Conservation (phyloP, 2,113 vertebrate genomes). For the Lamprotornis superbus region DNA sequence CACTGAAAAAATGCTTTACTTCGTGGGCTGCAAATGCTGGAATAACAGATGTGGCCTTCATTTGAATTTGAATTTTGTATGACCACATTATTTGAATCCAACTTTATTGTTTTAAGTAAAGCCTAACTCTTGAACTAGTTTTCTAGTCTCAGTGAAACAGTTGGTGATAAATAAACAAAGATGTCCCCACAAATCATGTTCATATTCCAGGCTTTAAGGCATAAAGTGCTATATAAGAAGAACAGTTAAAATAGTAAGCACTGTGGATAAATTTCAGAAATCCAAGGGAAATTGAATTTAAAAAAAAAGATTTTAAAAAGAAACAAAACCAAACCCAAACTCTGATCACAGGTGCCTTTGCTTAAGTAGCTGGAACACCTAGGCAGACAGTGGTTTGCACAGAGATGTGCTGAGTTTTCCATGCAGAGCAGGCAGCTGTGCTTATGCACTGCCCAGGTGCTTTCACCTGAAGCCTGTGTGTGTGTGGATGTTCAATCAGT, state of each 20-base stretch:
- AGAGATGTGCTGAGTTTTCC: neutral
- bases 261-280: neutral
- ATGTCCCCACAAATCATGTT: neutral
- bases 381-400: neutral
- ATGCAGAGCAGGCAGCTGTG: neutral
- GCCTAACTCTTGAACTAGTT: neutral
- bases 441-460: neutral
- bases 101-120: neutral
- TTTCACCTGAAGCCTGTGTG: neutral
- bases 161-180: neutral
- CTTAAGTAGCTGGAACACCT: neutral
- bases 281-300: neutral
- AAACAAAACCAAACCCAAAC: neutral
- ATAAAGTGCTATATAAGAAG: neutral
- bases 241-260: neutral
- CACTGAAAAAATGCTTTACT: neutral
- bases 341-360: neutral
- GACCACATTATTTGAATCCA: neutral
- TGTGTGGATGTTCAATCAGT: accelerated
- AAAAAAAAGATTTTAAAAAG: neutral
- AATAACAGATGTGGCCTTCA: neutral
- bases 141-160: neutral
- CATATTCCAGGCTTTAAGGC: neutral
- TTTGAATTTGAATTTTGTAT: neutral
- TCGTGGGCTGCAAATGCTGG: neutral